Conservation (phyloP, 2,888 invertebrate genomes). For the Dicroscelio sp. region DNA sequence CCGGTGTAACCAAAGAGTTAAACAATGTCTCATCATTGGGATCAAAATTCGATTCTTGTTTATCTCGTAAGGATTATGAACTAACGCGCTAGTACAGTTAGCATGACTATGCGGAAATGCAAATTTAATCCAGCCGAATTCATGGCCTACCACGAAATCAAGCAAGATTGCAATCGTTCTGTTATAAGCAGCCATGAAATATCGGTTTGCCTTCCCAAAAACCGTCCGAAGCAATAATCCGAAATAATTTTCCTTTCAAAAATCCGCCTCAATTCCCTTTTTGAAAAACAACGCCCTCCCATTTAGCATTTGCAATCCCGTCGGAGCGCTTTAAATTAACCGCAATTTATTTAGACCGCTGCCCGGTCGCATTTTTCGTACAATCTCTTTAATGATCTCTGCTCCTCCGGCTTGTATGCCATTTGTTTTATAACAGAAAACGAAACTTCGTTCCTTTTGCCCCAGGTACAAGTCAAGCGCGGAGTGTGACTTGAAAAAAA, state of each 20-base stretch:
- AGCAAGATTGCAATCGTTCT: conserved; percentile 13
- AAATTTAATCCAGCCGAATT: conserved; percentile 46
- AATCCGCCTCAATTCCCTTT: too few species aligned
- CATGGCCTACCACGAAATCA: conserved; percentile 1
- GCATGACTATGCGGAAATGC: conserved; percentile 27
- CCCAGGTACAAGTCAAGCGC: conserved; percentile 61
- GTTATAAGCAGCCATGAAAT: not conserved
- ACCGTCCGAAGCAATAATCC: not conserved
- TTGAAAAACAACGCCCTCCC: not conserved
- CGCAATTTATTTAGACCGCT: conserved; percentile 51
- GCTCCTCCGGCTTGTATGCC: conserved; percentile 21
- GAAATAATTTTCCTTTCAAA: not conserved
- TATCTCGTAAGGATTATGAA: conserved; percentile 36
- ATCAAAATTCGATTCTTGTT: conserved; percentile 39
- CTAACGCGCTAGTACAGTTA: conserved; percentile 24
- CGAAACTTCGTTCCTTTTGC: conserved; percentile 39
- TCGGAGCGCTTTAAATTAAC: conserved; percentile 36
- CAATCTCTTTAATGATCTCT: conserved; percentile 59
- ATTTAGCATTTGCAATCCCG: not conserved
- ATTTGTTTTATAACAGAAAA: conserved; percentile 57
- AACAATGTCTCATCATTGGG: not conserved
- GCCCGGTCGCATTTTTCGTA: conserved; percentile 41
- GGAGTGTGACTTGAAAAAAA: conserved; percentile 32
- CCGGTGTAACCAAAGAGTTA: not conserved
- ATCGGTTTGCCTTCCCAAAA: not conserved